Conservation (phyloP, 2,113 vertebrate genomes). For the Hippocampus zosterae region DNA sequence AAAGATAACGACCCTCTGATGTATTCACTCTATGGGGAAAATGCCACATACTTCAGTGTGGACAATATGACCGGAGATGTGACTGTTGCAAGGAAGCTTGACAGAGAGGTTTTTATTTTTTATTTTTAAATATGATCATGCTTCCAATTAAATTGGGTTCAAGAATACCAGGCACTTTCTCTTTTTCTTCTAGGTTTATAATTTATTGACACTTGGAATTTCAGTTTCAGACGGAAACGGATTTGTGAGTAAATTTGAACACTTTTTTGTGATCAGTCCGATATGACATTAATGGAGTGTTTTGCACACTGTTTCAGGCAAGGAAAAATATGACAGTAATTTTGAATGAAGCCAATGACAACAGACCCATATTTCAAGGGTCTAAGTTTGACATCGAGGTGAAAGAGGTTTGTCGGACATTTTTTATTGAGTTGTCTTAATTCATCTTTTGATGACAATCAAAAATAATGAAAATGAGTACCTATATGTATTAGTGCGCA, state of each 20-base stretch:
- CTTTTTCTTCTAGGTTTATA: background rate
- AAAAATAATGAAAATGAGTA: too few relatives aligned
- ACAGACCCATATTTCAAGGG: slow-evolving; percentile 66
- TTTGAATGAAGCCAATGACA: slow-evolving; percentile 74
- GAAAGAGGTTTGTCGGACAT: slow-evolving; percentile 69
- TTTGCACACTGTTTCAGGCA: slow-evolving; percentile 54
- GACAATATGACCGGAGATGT: slow-evolving; percentile 20
- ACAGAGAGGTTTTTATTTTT: slow-evolving; percentile 70
- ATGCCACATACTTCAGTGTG: slow-evolving; percentile 52
- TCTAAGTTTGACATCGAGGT: slow-evolving; percentile 55
- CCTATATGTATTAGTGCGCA: background rate
- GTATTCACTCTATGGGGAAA: slow-evolving; percentile 37
- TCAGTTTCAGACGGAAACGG: background rate
- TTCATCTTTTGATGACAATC: background rate
- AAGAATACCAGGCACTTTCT: background rate
- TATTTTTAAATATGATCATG: background rate
- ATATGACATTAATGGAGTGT: slow-evolving; percentile 1
- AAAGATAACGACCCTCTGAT: slow-evolving; percentile 13
- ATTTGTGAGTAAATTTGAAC: slow-evolving; percentile 9
- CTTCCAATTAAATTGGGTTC: background rate
- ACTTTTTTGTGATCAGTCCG: background rate
- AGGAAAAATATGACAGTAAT: accelerated
- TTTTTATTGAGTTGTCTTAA: slow-evolving; percentile 1
- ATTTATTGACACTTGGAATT: accelerated
- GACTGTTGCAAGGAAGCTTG: slow-evolving; percentile 24